phyloP scores from a whole-genome alignment of 2,888 invertebrate species.

The Apoda limacodes region DNA sequence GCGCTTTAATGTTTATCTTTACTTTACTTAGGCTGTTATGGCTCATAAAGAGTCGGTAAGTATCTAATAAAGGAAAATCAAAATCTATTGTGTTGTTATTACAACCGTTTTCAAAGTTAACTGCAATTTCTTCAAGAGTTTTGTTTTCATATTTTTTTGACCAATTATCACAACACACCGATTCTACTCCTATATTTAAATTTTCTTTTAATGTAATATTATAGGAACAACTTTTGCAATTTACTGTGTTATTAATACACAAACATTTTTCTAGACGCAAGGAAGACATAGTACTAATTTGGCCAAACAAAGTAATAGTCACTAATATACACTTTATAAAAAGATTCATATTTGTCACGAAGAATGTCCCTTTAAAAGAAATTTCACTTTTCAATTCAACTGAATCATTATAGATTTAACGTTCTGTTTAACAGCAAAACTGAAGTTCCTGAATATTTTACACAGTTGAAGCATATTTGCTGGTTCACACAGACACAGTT shows the following conservation, averaged over 20 bases:
- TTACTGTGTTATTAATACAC: constrained; percentile 33
- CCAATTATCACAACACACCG: constrained; percentile 43
- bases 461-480: constrained; percentile 36
- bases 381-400: too few species aligned
- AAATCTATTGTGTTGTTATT: constrained; percentile 37
- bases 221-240: constrained; percentile 45
- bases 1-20: constrained; percentile 35
- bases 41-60: constrained; percentile 37
- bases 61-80: constrained; percentile 36
- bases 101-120: constrained; percentile 34
- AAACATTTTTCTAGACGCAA: constrained; percentile 41
- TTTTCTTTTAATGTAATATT: constrained; percentile 44
- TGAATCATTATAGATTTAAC: constrained; percentile 37
- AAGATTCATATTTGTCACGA: too few species aligned
- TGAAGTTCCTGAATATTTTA: constrained; percentile 28
- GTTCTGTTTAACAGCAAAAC: constrained; percentile 36
- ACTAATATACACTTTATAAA: not conserved
- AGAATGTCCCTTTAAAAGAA: too few species aligned
- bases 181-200: constrained; percentile 29
- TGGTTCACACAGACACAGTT: constrained; percentile 40
- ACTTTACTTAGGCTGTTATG: constrained; percentile 44
- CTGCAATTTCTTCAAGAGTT: constrained; percentile 38
- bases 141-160: constrained; percentile 38
- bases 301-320: not conserved
- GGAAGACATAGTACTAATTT: constrained; percentile 25